Base-by-base conservation (phyloP, 2,113 vertebrate species). In the Pygoscelis antarcticus region DNA sequence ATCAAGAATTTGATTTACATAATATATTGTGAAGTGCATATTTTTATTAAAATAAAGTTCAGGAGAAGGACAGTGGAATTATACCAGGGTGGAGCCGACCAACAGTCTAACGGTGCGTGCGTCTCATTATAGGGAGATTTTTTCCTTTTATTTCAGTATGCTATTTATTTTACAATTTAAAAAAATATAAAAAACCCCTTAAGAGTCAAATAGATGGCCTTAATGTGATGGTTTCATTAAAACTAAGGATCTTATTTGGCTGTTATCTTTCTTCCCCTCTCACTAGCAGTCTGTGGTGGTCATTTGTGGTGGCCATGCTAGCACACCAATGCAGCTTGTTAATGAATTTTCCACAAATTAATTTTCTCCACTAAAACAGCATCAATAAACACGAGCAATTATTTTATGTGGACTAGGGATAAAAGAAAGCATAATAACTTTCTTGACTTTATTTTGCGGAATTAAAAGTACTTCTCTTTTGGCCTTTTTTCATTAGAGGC, bases 311-410 rank as follows among this genome's bases (percentile, higher is more conserved):
- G 96, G 87, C 89, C 95, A 77, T 87, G 93, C 96, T 96, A 97
- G 93, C 96, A 96, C 98, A 98, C 98, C 79, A 93, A 96, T 97
- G 88, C 94, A 96, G 92, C 94, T 98, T 97, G 95, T 97, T 98
- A 98, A 98, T 98, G 97, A 98, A 96, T 98, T 99, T 98, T 98
- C 97, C 96, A 98, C 95, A 96, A 98, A 97, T 98, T 97, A 97
- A 97, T 98, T 98, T 98, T 97, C 97, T 98, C 91, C 96, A 91
- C 97, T 98, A 96, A 97, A 95, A 88, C 89, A 25, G 95, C 90
- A 88, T 96, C 95, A 61, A 97, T 98, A 98, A 98, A 98, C 97
- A 95, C 44, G 21, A 98, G 96, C 97, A 97, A 95, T 99, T 98
- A 80, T 95, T 94, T 96, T 92, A 96, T 42, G 62, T n/a, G 46